Evolutionary conservation across 2,888 invertebrate genomes (phyloP), one percentile per base, ranked within the genome.

Genomic region (Yponomeuta cagnagella): DNA sequence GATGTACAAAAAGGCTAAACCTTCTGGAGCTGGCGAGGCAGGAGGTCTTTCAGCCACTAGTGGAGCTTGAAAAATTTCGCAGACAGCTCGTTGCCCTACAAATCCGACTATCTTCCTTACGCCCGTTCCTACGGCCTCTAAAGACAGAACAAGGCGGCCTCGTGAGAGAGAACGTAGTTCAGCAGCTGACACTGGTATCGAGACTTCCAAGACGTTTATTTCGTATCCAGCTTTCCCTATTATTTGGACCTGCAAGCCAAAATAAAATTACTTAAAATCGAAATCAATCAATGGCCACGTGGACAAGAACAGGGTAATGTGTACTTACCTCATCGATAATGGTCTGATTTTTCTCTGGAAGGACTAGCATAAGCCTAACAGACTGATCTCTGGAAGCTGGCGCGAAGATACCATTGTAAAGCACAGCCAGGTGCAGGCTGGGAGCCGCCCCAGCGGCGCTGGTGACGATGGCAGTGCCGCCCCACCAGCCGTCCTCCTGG

Each of bases 391-490:
- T 83, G 0, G 93, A 90, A 71, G 95, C 94, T 0, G 94, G 89
- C 0, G 94, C 90, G 76, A 97, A 96, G 2, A 97, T 93, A 10
- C 97, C 97, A 78, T 97, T 97, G 82, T 97, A 97, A 0, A 97
- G 94, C 4, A 97, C 86, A 0, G 96, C 96, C 63, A 97, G 84
- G 82, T 97, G 96, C 72, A 97, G 94, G 58, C 96, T 96, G 0
- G 97, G 96, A 0, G 96, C 95, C 1, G 96, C 95, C 0, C 96
- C 95, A 12, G 96, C 95, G 0, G 95, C 96, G 0, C 96, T 96
- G 0, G 97, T 96, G 1, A 98, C 95, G 52, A 97, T 95, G 0
- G 97, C 97, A 0, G 97, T 97, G 1, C 97, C 98, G 2, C 97
- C 97, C 97, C 97, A 78, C 96, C 97, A 77, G 92, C 95, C 77